Percentiles rank a stretch among this genome's conserved stretches.
phyloP scores from a whole-genome alignment of 2,113 vertebrate genomes.

The Sminthopsis crassicaudata region DNA sequence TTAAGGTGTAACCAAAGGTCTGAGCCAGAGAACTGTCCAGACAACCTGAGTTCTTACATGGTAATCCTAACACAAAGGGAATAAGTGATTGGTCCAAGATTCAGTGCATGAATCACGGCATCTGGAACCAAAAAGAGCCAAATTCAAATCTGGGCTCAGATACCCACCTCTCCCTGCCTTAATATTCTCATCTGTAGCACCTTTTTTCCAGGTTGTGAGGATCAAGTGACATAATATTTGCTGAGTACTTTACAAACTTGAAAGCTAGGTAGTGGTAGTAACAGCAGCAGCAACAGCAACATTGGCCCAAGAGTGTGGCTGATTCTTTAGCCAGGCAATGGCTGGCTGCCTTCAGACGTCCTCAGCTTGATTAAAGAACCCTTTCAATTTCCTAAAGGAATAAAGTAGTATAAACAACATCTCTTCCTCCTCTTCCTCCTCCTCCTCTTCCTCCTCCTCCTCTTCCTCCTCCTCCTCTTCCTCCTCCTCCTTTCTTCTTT shows the following conservation, averaged over 20 bases:
- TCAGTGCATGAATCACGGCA: background rate
- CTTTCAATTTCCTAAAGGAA: background rate
- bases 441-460: too few species aligned
- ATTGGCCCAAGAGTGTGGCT: background rate
- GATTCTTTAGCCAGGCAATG: background rate
- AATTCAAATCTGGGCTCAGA: background rate
- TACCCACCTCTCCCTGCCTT: background rate
- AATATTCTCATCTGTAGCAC: background rate
- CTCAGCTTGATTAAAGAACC: background rate
- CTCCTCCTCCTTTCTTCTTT: too few species aligned
- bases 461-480: too few species aligned
- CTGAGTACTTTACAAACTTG: background rate
- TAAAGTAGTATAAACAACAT: background rate
- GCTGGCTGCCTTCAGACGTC: background rate
- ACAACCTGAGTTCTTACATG: too few species aligned
- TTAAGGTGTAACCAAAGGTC: too few species aligned
- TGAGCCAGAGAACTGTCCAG: too few species aligned
- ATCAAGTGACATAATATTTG: background rate
- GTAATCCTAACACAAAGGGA: too few species aligned
- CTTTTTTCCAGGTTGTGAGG: background rate
- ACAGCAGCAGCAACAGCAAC: too few species aligned
- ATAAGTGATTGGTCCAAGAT: background rate
- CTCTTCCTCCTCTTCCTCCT: too few species aligned
- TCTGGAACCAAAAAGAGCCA: background rate
- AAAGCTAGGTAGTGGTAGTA: background rate